Percentiles rank a stretch among this genome's conserved stretches.
Conservation (phyloP, 2,888 invertebrate genomes). For the Baronia brevicornis region DNA sequence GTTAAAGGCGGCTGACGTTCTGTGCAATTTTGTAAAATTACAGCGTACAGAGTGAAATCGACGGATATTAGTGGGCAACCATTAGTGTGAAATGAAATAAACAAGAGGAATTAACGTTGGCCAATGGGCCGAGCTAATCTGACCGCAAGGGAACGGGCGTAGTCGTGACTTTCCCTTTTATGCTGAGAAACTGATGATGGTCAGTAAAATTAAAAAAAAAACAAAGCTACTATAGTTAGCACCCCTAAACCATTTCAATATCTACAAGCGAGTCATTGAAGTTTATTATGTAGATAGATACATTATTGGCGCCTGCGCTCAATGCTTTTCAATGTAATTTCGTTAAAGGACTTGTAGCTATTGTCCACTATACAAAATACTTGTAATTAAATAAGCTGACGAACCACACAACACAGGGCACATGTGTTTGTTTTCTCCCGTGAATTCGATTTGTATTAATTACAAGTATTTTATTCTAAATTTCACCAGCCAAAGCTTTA, state of each 20-base stretch:
- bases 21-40: slow-evolving; percentile 23
- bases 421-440: too few relatives aligned
- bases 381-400: too few relatives aligned
- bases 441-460: too few relatives aligned
- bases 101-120: slow-evolving; percentile 63
- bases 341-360: too few relatives aligned
- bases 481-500: too few relatives aligned
- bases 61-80: slow-evolving; percentile 35
- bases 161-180: slow-evolving; percentile 68
- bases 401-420: too few relatives aligned
- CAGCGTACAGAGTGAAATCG: slow-evolving; percentile 38
- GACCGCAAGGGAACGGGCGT: slow-evolving; percentile 71
- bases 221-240: slow-evolving; percentile 54
- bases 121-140: slow-evolving; percentile 58
- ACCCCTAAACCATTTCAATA: slow-evolving; percentile 46
- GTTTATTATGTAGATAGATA: too few relatives aligned
- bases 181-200: slow-evolving; percentile 72
- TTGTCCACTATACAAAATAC: too few relatives aligned
- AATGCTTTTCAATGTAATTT: too few relatives aligned
- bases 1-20: slow-evolving; percentile 6
- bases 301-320: too few relatives aligned
- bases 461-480: too few relatives aligned
- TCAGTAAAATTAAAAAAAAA: slow-evolving; percentile 47
- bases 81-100: slow-evolving; percentile 58
- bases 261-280: slow-evolving; percentile 2